Evolutionary conservation across 2,113 vertebrate species (phyloP).

Genomic region (Petromus typicus): DNA sequence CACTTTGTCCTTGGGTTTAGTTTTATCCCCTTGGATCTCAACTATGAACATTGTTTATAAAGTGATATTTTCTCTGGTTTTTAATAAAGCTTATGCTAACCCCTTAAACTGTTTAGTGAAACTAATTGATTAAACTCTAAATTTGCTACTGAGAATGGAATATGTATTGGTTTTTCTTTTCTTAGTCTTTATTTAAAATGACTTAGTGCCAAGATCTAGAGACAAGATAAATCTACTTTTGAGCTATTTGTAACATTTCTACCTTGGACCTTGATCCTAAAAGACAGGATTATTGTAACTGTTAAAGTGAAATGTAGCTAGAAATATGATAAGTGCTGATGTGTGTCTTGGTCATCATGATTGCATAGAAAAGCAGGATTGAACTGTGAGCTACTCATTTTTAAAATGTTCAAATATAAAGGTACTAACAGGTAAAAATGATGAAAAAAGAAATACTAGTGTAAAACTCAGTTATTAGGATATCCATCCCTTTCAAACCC

Average conservation of each 20-base stretch:
- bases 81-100: slow-evolving; percentile 15
- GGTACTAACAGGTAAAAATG: not conserved
- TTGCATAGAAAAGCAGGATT: not conserved
- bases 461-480: not conserved
- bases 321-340: slow-evolving; percentile 74
- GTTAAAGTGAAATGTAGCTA: slow-evolving; percentile 72
- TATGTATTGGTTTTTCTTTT: slow-evolving; percentile 20
- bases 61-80: slow-evolving; percentile 40
- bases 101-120: slow-evolving; percentile 31
- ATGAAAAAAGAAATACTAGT: not conserved
- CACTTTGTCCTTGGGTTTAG: not conserved
- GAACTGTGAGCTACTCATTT: not conserved
- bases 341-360: slow-evolving; percentile 46
- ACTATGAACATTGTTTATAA: not conserved
- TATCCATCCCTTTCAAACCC: not conserved
- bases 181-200: slow-evolving; percentile 56
- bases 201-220: slow-evolving; percentile 63
- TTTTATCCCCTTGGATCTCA: not conserved
- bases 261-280: slow-evolving; percentile 66
- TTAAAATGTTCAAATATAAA: not conserved
- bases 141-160: slow-evolving; percentile 50
- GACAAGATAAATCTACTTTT: slow-evolving; percentile 52
- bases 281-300: slow-evolving; percentile 74
- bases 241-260: not conserved
- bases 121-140: slow-evolving; percentile 26